These are phyloP conservation scores for Metellina segmentata DNA, from an alignment of 2,888 invertebrate genomes.

Conservation along the genomic window DNA sequence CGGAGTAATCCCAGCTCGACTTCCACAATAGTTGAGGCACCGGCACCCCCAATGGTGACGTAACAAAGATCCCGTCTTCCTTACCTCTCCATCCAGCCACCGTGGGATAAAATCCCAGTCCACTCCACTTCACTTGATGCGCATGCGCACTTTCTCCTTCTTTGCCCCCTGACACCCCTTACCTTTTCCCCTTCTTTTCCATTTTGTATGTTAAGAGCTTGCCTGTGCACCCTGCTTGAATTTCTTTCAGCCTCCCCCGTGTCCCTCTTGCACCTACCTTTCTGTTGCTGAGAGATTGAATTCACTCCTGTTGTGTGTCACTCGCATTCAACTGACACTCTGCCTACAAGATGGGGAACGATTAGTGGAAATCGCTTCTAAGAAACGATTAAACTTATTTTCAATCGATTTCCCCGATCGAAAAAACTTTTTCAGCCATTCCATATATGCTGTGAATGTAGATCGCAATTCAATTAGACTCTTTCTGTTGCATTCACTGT, in stretches of 20 bases:
- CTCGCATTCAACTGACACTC: background rate
- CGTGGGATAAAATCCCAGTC: slow-evolving; percentile 71
- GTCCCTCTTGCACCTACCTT: slow-evolving; percentile 32
- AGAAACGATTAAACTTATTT: too few species aligned
- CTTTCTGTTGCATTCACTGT: too few species aligned
- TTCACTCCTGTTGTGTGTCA: slow-evolving; percentile 37
- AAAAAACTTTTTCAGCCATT: too few species aligned
- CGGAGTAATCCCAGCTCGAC: slow-evolving; percentile 71
- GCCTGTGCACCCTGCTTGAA: slow-evolving; percentile 56
- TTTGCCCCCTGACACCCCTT: slow-evolving; percentile 28
- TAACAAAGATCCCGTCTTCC: slow-evolving; percentile 70
- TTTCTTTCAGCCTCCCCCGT: slow-evolving; percentile 53
- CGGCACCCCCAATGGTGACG: slow-evolving; percentile 63
- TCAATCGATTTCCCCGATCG: too few species aligned
- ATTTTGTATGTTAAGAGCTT: slow-evolving; percentile 65
- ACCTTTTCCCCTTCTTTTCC: slow-evolving; percentile 40
- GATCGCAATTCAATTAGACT: too few species aligned
- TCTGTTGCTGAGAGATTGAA: slow-evolving; percentile 37
- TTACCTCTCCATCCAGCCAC: slow-evolving; percentile 68
- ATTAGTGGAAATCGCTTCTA: too few species aligned
- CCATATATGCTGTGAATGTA: too few species aligned
- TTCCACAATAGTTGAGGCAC: slow-evolving; percentile 66
- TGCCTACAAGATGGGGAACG: too few species aligned
- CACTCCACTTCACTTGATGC: slow-evolving; percentile 57
- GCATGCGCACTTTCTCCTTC: slow-evolving; percentile 62